Evolutionary conservation across 1,140 invertebrate genomes (phyloP).

Genomic region (Vollenhovia emeryi): DNA sequence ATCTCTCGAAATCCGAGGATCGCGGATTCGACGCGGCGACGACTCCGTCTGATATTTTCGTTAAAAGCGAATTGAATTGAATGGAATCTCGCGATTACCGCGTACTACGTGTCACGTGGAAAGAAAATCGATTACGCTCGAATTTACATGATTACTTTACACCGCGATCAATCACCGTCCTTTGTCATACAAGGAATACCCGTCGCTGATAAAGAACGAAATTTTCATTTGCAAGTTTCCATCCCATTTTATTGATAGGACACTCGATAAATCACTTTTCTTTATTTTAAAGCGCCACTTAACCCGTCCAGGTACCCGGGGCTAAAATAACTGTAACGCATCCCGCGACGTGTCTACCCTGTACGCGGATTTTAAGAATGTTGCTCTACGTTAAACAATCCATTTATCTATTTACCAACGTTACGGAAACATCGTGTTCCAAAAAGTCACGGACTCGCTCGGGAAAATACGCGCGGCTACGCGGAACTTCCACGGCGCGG

Average conservation of each 20-base stretch:
- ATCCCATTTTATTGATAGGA: not conserved
- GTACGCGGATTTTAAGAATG: not conserved
- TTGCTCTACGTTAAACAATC: not conserved
- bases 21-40: not conserved
- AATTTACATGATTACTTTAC: constrained; percentile 23
- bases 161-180: constrained; percentile 4
- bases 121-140: constrained; percentile 18
- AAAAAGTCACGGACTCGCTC: constrained; percentile 46
- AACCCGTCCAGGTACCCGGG: not conserved
- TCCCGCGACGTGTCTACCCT: too few species aligned
- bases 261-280: not conserved
- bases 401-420: constrained; percentile 35
- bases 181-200: not conserved
- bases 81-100: not conserved
- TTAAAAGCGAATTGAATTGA: constrained; percentile 24
- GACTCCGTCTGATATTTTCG: not conserved
- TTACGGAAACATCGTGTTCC: not conserved
- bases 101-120: not conserved
- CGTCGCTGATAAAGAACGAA: not conserved
- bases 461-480: constrained; percentile 47
- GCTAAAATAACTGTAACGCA: not conserved
- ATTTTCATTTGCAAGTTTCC: not conserved
- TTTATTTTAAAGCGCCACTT: not conserved
- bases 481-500: constrained; percentile 47
- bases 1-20: constrained; percentile 7